Conservation (phyloP, 2,888 invertebrate genomes). For the Steromphala cineraria region DNA sequence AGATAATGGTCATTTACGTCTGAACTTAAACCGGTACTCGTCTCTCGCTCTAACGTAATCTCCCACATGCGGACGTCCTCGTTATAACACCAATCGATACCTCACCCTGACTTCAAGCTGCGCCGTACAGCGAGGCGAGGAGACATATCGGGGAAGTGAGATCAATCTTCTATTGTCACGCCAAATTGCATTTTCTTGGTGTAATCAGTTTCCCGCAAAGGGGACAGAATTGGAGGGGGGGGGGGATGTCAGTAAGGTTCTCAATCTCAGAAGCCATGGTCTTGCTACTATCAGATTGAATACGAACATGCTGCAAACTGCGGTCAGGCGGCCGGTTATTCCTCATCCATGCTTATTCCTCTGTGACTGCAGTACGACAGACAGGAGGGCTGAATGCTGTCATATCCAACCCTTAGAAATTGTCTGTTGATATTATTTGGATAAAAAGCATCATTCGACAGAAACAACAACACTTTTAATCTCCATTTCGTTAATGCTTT, state of each 20-base stretch:
- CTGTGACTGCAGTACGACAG: no score
- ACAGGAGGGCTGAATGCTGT: no score
- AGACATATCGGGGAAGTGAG: neutral
- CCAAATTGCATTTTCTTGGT: conserved; percentile 12
- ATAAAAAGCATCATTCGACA: no score
- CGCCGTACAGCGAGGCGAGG: neutral
- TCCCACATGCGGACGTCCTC: neutral
- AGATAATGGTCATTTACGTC: no score
- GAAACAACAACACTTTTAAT: no score
- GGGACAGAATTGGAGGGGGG: neutral
- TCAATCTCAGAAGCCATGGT: neutral
- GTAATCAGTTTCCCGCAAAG: conserved; percentile 9
- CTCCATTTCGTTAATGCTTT: no score
- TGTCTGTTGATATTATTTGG: no score
- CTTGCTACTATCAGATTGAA: neutral
- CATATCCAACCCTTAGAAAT: no score
- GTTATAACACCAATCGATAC: neutral
- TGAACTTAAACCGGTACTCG: neutral
- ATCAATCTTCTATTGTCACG: conserved; percentile 18
- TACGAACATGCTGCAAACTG: neutral
- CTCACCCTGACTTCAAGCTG: neutral
- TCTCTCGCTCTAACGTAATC: neutral
- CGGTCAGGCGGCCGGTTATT: no score
- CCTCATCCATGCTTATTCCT: no score
- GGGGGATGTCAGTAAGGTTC: neutral